These are phyloP conservation scores for Cephus pulcher DNA, from an alignment of 2,888 invertebrate species.

Conservation along the genomic window DNA sequence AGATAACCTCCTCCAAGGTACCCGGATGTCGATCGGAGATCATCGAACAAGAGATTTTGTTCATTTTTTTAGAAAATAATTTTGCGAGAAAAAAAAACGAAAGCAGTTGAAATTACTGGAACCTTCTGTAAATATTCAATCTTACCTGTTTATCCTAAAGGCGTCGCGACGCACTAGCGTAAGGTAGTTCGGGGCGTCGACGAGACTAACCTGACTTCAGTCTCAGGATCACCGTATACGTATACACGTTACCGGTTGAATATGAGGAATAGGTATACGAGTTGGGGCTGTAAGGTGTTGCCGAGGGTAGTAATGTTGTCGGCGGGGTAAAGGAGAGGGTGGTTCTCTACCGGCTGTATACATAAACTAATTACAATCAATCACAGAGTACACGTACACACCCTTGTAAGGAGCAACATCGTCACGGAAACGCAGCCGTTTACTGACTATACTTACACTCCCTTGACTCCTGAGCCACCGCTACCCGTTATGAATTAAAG, in stretches of 20 bases:
- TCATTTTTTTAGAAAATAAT: too few relatives aligned
- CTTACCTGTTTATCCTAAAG: slow-evolving; percentile 7
- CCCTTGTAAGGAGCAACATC: slow-evolving; percentile 23
- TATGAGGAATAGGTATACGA: slow-evolving; percentile 20
- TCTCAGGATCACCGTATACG: too few relatives aligned
- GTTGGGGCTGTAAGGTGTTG: slow-evolving; percentile 7
- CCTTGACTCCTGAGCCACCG: slow-evolving; percentile 21
- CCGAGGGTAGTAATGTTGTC: background rate
- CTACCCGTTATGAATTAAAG: slow-evolving; percentile 53
- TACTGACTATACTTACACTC: slow-evolving; percentile 22
- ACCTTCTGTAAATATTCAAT: background rate
- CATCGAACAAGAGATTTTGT: too few relatives aligned
- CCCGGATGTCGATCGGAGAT: too few relatives aligned
- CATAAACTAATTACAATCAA: slow-evolving; percentile 55
- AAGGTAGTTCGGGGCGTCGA: slow-evolving; percentile 2
- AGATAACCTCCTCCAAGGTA: too few relatives aligned
- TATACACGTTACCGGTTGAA: background rate
- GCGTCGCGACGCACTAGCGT: slow-evolving; percentile 1
- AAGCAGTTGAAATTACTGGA: background rate
- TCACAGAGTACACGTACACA: slow-evolving; percentile 36
- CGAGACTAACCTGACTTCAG: background rate
- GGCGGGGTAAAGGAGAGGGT: background rate
- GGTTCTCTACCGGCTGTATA: slow-evolving; percentile 26
- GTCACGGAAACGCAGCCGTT: slow-evolving; percentile 34
- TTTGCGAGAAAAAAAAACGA: too few relatives aligned